A percentile compares a stretch with the other conserved stretches of the same genome.
Conservation (phyloP, 2,888 invertebrate genomes). For the Listrodromus nycthemerus region DNA sequence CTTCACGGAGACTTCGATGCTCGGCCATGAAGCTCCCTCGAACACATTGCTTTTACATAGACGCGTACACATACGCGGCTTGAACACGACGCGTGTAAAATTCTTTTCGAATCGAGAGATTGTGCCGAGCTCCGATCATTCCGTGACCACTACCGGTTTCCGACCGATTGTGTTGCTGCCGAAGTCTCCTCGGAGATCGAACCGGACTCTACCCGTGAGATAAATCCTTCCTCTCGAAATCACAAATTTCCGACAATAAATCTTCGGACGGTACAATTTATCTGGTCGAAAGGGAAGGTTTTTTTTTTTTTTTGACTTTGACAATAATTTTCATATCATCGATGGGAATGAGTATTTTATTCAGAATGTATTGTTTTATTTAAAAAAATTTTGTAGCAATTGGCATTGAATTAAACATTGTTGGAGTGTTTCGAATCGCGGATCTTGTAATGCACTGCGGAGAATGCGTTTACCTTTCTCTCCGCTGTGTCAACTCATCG, state of each 20-base stretch:
- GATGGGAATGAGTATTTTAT: not conserved
- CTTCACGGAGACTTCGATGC: conserved; percentile 70
- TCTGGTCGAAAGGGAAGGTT: too few relatives aligned
- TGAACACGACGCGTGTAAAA: not conserved
- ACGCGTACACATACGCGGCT: not conserved
- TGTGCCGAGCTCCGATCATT: conserved; percentile 46
- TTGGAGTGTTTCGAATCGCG: conserved; percentile 16
- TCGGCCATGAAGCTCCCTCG: conserved; percentile 59
- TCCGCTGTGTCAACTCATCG: conserved; percentile 62
- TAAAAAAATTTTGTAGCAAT: not conserved
- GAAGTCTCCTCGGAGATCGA: not conserved
- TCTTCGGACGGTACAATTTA: too few relatives aligned
- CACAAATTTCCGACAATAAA: not conserved
- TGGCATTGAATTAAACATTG: not conserved
- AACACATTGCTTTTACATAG: conserved; percentile 10
- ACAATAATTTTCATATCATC: not conserved
- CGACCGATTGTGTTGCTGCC: not conserved
- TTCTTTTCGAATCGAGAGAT: conserved; percentile 25
- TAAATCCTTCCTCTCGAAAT: not conserved
- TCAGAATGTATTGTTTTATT: too few relatives aligned
- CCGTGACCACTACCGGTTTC: conserved; percentile 49
- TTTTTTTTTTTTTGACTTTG: not conserved
- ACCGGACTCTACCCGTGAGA: not conserved
- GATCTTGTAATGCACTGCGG: conserved; percentile 41
- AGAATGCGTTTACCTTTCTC: conserved; percentile 62